Evolutionary conservation across 2,888 invertebrate species (phyloP), one percentile per base, ranked within the genome.

Genomic region (Megastigmus dorsalis): DNA sequence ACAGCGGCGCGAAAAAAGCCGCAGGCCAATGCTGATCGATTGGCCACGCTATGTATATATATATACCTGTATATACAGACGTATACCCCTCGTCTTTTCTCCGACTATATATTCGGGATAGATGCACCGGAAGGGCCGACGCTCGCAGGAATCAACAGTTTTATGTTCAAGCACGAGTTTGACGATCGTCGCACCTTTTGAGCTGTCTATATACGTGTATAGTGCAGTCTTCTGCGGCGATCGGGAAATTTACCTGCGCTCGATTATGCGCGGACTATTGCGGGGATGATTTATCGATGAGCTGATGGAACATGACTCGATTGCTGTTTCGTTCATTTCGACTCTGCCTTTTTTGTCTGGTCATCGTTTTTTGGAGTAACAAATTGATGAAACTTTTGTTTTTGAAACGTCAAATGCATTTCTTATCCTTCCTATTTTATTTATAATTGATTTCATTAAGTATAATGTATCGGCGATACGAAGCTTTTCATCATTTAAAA

Each of bases 21-120:
- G 81, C n/a, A n/a, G n/a, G n/a, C 83, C 87, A 83, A 86, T 87
- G 82, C 86, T 86, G 87, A 88, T 87, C 84, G 88, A 88, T 88
- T 85, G 84, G 87, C 80, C 80, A 86, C 85, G 85, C 84, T 81
- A 80, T 80, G 81, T 82, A n/a, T n/a, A n/a, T n/a, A n/a, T n/a
- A n/a, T n/a, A n/a, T n/a, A n/a, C n/a, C n/a, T n/a, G n/a, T n/a
- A n/a, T n/a, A n/a, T n/a, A n/a, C n/a, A n/a, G n/a, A n/a, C n/a
- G n/a, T n/a, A n/a, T n/a, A n/a, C 82, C 82, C 83, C 80, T 54
- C 60, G 18, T 41, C n/a, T 33, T 59, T 54, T 41, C 41, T 62
- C 23, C 50, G 28, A 28, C 52, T 28, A 2, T 38, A 38, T 38
- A 38, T 38, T 33, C 54, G 5, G 9, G 33, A 33, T 4, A 33